Evolutionary conservation across 2,797 vertebrate species (phyloP).

Genomic region (Poecile montanus): DNA sequence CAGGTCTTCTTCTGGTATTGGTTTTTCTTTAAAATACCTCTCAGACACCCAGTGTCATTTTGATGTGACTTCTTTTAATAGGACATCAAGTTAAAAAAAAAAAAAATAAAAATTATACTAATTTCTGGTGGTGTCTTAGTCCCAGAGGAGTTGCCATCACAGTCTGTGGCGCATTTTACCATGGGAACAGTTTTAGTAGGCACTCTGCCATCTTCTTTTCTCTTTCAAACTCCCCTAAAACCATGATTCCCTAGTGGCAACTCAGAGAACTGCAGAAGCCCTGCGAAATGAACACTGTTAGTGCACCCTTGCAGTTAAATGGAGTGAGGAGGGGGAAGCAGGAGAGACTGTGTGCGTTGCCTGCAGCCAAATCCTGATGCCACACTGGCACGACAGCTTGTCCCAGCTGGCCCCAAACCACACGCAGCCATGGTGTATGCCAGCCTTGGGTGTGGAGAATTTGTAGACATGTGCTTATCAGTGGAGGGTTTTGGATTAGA

Average conservation of each 20-base stretch:
- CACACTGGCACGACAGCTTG: neutral
- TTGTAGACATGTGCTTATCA: neutral
- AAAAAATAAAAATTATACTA: neutral
- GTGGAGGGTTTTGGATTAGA: neutral
- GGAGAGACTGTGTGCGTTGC: neutral
- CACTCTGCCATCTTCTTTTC: neutral
- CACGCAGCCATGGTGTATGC: accelerated
- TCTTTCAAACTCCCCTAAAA: neutral
- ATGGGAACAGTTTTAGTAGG: neutral
- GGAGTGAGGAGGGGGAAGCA: neutral
- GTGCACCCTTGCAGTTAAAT: neutral
- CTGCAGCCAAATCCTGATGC: neutral
- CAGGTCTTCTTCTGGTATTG: neutral
- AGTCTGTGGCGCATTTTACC: neutral
- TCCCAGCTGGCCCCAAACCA: neutral
- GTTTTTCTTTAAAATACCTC: slow-evolving; percentile 5
- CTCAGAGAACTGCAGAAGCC: neutral
- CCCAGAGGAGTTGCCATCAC: neutral
- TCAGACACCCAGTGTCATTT: neutral
- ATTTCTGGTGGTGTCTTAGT: neutral
- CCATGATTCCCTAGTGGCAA: neutral
- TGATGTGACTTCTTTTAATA: neutral
- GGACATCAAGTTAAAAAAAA: neutral
- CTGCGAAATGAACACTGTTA: neutral
- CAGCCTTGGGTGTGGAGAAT: neutral